A percentile compares a stretch with the other conserved stretches of the same genome.
Conservation (phyloP, 1,140 invertebrate species). For the Pseudachorutes palmiensis region DNA sequence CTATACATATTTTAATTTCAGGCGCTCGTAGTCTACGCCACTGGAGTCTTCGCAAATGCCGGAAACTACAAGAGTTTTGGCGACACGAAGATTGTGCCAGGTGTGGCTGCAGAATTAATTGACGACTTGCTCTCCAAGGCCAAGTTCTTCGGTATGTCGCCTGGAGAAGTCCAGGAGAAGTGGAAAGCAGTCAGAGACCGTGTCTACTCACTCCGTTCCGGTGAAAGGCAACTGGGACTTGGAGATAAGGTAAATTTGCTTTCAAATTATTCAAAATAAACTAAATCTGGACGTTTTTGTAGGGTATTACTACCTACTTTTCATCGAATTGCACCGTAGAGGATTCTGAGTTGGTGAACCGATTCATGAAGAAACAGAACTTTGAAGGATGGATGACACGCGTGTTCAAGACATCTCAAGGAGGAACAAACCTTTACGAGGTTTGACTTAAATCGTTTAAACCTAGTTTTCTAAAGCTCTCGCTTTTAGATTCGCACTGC, state of each 20-base stretch:
- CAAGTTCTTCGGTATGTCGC: conserved; percentile 37
- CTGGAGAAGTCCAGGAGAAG: conserved; percentile 31
- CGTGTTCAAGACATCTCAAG: conserved; percentile 68
- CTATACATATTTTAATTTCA: conserved; percentile 45
- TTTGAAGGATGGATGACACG: conserved; percentile 82
- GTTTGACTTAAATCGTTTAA: background rate
- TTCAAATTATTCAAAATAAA: no score
- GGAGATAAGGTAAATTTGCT: conserved; percentile 52
- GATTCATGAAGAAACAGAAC: conserved; percentile 71
- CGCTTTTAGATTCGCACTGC: conserved; percentile 65
- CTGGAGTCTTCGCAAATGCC: conserved; percentile 70
- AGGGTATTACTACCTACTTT: conserved; percentile 86
- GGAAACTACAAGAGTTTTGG: conserved; percentile 95
- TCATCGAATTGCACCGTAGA: conserved; percentile 76
- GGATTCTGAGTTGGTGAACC: conserved; percentile 73
- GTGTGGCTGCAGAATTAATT: conserved; percentile 64
- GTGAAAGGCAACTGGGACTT: conserved; percentile 66
- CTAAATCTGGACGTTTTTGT: no score
- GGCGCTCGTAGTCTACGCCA: conserved; percentile 77
- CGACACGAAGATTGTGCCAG: conserved; percentile 87
- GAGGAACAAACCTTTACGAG: conserved; percentile 40
- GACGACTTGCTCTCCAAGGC: conserved; percentile 53
- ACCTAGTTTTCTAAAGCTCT: conserved; percentile 36
- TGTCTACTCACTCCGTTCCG: conserved; percentile 60
- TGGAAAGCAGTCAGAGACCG: conserved; percentile 57